These are phyloP conservation scores for Cyclura pinguis DNA, from an alignment of 2,797 vertebrate genomes.

Conservation along the genomic window DNA sequence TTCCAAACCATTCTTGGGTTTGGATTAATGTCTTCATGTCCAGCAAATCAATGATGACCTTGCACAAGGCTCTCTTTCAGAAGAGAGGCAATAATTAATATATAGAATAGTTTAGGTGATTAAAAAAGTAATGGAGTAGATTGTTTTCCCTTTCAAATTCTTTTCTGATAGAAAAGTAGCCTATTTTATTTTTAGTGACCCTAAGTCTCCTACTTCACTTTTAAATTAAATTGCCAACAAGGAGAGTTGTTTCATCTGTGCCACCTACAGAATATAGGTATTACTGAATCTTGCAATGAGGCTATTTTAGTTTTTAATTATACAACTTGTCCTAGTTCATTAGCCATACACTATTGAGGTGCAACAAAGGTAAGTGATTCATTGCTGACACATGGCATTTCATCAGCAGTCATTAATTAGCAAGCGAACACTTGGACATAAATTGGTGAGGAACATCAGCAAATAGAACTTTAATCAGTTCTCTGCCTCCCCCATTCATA, in stretches of 20 bases:
- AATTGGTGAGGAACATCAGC: conserved; percentile 75
- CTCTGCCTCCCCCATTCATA: conserved; percentile 52
- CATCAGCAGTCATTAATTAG: conserved; percentile 82
- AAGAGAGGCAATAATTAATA: conserved; percentile 45
- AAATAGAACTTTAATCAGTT: conserved; percentile 77
- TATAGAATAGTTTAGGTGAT: conserved; percentile 4
- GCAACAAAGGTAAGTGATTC: conserved; percentile 81
- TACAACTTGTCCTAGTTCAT: conserved; percentile 80
- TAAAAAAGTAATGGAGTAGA: background rate
- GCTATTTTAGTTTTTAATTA: conserved; percentile 81
- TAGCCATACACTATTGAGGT: conserved; percentile 76
- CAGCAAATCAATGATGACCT: conserved; percentile 32
- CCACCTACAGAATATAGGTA: conserved; percentile 57
- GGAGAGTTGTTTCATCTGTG: conserved; percentile 23
- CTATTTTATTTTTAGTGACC: conserved; percentile 14
- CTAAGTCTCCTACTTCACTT: background rate
- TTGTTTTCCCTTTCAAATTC: conserved; percentile 25
- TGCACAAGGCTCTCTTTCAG: background rate
- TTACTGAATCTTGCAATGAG: conserved; percentile 50
- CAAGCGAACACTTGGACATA: conserved; percentile 76
- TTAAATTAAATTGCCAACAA: conserved; percentile 45
- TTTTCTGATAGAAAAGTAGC: conserved; percentile 12
- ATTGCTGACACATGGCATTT: conserved; percentile 82
- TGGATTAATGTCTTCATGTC: conserved; percentile 13
- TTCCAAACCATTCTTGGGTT: conserved; percentile 5